Base-by-base conservation (phyloP, 2,888 invertebrate species). In the Lutraria lutraria region DNA sequence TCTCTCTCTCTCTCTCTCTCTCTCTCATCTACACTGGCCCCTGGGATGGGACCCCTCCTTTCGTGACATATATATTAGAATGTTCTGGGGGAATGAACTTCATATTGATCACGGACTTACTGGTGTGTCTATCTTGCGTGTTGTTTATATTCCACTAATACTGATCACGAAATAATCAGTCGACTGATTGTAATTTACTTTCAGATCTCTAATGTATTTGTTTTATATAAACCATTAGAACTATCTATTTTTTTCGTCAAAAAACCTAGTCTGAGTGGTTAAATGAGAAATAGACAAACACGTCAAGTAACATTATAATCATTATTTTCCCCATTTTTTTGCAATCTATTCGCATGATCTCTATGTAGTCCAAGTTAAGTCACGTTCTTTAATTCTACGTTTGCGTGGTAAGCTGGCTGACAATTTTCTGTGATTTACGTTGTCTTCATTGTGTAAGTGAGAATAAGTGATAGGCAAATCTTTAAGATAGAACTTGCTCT, bases 391-490 rank as follows among this genome's bases (percentile, higher is more conserved):
- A 76, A 76, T 76, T 76, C 76, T 76, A 31, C 34, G 34, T 76
- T 76, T 34, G 29, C 76, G 76, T 34, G 76, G 76, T 76, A 76
- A 34, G 31, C 29, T 4, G 34, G 76, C 76, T 76, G 76, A 76
- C 76, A 76, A 34, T 76, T 76, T 76, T 31, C 76, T 2, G 31
- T 76, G 76, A 76, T 76, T 76, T 76, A 76, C 76, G 76, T 76
- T 76, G 76, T 76, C 76, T 76, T 76, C 16, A 29, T 76, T n/a
- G 34, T 34, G 25, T 76, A 76, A 76, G 76, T 34, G 76, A 76
- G 31, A 84, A 76, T 84, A 76, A 72, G 54, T 85, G 85, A 80
- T 80, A 80, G 34, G 60, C 56, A 60, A 80, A 80, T 85, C 56
- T 80, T 16, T 25, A 56, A 80, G 80, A 85, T 54, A 34, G 85